Evolutionary conservation across 2,888 invertebrate genomes (phyloP).

Genomic region (Notodonta dromedarius): DNA sequence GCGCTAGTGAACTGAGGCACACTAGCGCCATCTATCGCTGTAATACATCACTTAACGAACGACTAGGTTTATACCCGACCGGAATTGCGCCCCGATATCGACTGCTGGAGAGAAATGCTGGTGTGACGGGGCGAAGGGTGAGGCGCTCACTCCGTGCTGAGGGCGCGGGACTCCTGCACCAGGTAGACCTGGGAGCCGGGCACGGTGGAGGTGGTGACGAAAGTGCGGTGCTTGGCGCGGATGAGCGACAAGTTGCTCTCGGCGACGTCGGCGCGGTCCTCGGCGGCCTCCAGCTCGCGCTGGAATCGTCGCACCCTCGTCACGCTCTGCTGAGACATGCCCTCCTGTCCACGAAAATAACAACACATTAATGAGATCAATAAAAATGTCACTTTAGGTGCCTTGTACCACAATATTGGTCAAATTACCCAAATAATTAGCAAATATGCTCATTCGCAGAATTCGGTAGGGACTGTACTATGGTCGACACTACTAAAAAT

Average conservation of each 20-base stretch:
- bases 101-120: slow-evolving; percentile 75
- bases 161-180: slow-evolving; percentile 92
- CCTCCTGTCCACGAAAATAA: slow-evolving; percentile 86
- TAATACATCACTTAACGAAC: slow-evolving; percentile 74
- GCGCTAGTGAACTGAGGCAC: slow-evolving; percentile 40
- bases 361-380: slow-evolving; percentile 9
- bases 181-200: slow-evolving; percentile 96
- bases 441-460: too few relatives aligned
- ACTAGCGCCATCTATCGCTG: slow-evolving; percentile 56
- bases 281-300: slow-evolving; percentile 98
- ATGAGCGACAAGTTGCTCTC: slow-evolving; percentile 97
- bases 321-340: slow-evolving; percentile 95
- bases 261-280: slow-evolving; percentile 97
- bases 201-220: slow-evolving; percentile 96
- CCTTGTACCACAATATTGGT: too few relatives aligned
- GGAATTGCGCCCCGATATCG: slow-evolving; percentile 75
- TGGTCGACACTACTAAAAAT: too few relatives aligned
- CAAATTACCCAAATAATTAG: background rate
- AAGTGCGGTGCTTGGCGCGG: slow-evolving; percentile 99
- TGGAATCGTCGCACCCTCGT: slow-evolving; percentile 99
- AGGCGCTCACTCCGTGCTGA: slow-evolving; percentile 76
- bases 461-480: too few relatives aligned
- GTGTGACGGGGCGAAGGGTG: slow-evolving; percentile 58
- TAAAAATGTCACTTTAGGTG: too few relatives aligned
- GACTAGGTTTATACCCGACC: slow-evolving; percentile 83